Conservation (phyloP, 2,113 vertebrate species). For the Bothrops jararaca region DNA sequence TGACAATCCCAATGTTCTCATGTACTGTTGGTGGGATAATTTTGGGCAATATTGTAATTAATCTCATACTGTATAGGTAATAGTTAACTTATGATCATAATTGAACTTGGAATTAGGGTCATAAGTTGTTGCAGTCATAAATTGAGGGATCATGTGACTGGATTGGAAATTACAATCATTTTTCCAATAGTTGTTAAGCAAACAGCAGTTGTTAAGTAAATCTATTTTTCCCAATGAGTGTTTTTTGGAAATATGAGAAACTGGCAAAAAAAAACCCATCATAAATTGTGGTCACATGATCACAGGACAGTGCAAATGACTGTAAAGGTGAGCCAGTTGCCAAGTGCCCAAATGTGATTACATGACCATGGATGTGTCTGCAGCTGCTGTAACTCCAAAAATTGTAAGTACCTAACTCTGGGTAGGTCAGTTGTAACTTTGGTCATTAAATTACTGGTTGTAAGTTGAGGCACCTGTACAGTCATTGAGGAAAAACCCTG, state of each 20-base stretch:
- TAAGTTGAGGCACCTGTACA: neutral
- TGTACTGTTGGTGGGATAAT: neutral
- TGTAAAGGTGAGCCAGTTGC: neutral
- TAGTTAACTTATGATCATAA: neutral
- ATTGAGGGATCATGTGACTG: neutral
- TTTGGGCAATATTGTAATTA: neutral
- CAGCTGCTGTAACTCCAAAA: neutral
- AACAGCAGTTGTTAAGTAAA: neutral
- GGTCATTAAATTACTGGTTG: neutral
- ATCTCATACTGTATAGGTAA: neutral
- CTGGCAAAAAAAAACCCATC: neutral
- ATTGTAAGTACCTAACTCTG: neutral
- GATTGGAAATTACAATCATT: neutral
- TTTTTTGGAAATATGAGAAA: neutral
- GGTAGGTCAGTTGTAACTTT: neutral
- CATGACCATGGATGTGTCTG: neutral
- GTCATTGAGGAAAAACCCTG: too few species aligned
- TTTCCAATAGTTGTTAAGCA: neutral
- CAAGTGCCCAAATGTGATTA: neutral
- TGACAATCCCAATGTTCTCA: neutral
- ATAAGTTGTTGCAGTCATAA: neutral
- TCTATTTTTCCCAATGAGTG: neutral
- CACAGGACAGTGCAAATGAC: neutral
- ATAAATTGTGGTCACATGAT: neutral
- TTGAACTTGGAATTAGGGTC: neutral